A percentile compares a stretch with the other conserved stretches of the same genome.
Evolutionary conservation across 2,888 invertebrate genomes (phyloP).

Genomic region (Tenthredo livida): DNA sequence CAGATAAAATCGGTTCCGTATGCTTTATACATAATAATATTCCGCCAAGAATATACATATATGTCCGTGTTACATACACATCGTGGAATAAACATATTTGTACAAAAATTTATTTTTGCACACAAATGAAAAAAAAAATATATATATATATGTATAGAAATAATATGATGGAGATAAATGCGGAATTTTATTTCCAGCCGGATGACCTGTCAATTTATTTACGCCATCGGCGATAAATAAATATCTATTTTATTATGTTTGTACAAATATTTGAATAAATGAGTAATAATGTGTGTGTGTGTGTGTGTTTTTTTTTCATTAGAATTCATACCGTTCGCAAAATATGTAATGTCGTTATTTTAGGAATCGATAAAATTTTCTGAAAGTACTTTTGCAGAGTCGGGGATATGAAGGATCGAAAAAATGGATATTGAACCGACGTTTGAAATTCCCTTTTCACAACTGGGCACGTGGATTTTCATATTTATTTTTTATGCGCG

Average conservation of each 20-base stretch:
- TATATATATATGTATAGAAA: neutral
- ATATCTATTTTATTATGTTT: neutral
- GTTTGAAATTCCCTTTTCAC: neutral
- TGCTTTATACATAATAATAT: constrained; percentile 30
- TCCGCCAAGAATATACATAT: neutral
- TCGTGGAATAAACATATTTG: neutral
- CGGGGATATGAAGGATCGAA: no score
- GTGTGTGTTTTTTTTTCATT: neutral
- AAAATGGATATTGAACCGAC: neutral
- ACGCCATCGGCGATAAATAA: neutral
- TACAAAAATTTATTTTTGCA: neutral
- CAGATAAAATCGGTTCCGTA: constrained; percentile 18
- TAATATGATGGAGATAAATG: neutral
- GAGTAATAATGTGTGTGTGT: no score
- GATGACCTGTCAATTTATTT: neutral
- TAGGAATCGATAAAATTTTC: neutral
- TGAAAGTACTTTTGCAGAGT: neutral
- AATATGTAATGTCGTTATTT: neutral
- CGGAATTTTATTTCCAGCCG: neutral
- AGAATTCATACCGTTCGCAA: neutral
- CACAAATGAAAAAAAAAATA: neutral
- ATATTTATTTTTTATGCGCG: constrained; percentile 22
- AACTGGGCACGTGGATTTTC: constrained; percentile 1
- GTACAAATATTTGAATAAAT: neutral
- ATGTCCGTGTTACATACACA: neutral